Evolutionary conservation across 2,888 invertebrate species (phyloP), one percentile per base, ranked within the genome.

Genomic region (Dryobotodes eremita): DNA sequence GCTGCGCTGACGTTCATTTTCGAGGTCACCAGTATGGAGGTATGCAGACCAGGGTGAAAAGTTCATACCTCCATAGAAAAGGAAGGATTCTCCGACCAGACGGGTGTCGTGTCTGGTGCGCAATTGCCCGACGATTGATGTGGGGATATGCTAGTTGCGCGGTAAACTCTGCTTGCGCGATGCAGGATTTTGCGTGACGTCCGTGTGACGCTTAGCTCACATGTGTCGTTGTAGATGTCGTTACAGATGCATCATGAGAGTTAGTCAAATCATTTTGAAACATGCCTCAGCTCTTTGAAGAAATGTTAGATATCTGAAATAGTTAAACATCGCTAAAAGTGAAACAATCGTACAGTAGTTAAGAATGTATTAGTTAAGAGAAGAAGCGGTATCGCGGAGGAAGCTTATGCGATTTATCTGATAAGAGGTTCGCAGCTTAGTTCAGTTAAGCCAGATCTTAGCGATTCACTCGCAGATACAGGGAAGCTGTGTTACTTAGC

Each of bases 361-460:
- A 71, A 46, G 46, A 82, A 71, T 75, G 66, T 71, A 85, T 82
- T 71, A 85, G 70, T 36, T 75, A 57, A 74, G 69, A 53, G 50
- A 66, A 42, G 50, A 71, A 71, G n/a, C 53, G 26, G 57, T 76
- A 82, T 82, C 86, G 26, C 13, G 8, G 15, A 23, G 17, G 70
- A 20, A 86, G 77, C 86, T 76, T 76, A 83, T 76, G 55, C 31
- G 71, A 76, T 83, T 72, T 72, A 72, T 72, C 61, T 57, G 86
- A 83, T 86, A 83, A 83, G 71, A 64, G 68, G 57, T 70, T 69
- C 59, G 11, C 59, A 68, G 69, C 59, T 74, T 80, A 71, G 46
- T 46, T 64, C 75, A 31, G 50, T 85, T 80, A 81, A 80, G 72
- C 80, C 48, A 62, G 73, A 81, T 82, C 82, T 82, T 82, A 82